phyloP scores from a whole-genome alignment of 2,797 vertebrate genomes.

The Bucorvus abyssinicus region DNA sequence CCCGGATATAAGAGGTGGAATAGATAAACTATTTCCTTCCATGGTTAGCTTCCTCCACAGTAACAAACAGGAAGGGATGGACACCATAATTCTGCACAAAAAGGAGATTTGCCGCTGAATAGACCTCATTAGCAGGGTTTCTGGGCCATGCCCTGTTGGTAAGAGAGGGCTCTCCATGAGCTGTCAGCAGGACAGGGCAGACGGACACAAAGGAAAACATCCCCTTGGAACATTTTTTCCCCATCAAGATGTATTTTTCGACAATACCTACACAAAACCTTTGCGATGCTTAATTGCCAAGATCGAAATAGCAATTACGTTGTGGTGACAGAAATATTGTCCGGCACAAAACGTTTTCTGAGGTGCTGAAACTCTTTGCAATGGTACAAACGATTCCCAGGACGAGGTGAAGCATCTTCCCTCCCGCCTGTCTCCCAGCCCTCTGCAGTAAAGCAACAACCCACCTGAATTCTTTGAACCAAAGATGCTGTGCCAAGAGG shows the following conservation, averaged over 20 bases:
- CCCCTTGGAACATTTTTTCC: background rate
- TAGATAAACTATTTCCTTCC: background rate
- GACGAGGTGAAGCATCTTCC: background rate
- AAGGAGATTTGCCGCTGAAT: background rate
- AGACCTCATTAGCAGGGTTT: background rate
- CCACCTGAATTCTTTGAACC: background rate
- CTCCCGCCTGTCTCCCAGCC: background rate
- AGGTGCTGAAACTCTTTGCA: background rate
- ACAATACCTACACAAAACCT: background rate
- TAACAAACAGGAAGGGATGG: background rate
- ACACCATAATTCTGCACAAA: background rate
- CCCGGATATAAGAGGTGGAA: background rate
- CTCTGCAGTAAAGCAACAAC: background rate
- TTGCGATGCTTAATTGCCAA: background rate
- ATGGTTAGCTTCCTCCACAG: background rate
- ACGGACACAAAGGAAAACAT: background rate
- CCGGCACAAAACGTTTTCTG: background rate
- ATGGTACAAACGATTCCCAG: background rate
- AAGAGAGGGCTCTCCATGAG: background rate
- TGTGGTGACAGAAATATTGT: background rate
- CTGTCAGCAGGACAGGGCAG: background rate
- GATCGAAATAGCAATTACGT: background rate
- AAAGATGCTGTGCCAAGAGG: background rate
- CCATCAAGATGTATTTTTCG: background rate
- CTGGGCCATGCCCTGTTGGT: background rate